A percentile compares a stretch with the other conserved stretches of the same genome.
Evolutionary conservation across 2,797 vertebrate species (phyloP).

Genomic region (Acestrorhynchus altus): DNA sequence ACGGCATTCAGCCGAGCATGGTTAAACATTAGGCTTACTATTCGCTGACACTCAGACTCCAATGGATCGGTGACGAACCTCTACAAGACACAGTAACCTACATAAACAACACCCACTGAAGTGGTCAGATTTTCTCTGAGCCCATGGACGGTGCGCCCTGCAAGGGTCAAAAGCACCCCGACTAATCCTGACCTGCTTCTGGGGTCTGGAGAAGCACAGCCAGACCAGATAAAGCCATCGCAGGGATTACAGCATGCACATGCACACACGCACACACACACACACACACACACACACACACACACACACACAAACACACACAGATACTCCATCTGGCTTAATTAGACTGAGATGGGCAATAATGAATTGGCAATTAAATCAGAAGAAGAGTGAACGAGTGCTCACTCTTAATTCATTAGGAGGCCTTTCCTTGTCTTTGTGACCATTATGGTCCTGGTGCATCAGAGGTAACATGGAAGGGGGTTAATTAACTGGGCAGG

Average conservation of each 20-base stretch:
- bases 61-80: neutral
- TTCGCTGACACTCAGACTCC: neutral
- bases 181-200: neutral
- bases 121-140: neutral
- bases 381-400: constrained; percentile 1
- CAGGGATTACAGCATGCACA: neutral
- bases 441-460: neutral
- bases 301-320: constrained; percentile 6
- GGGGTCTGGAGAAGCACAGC: neutral
- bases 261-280: neutral
- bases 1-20: constrained; percentile 1
- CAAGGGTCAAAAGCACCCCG: neutral
- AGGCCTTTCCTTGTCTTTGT: neutral
- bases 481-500: neutral
- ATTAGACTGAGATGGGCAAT: constrained; percentile 13
- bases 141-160: neutral
- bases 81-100: neutral
- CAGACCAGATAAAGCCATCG: constrained; percentile 6
- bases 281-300: neutral
- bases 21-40: constrained; percentile 11
- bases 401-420: constrained; percentile 13
- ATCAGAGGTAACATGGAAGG: neutral
- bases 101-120: neutral
- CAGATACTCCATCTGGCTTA: constrained; percentile 10
- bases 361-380: constrained; percentile 22